A percentile compares a stretch with the other conserved stretches of the same genome.
Conservation (phyloP, 1,140 invertebrate genomes). For the Leptinotarsa defecta region DNA sequence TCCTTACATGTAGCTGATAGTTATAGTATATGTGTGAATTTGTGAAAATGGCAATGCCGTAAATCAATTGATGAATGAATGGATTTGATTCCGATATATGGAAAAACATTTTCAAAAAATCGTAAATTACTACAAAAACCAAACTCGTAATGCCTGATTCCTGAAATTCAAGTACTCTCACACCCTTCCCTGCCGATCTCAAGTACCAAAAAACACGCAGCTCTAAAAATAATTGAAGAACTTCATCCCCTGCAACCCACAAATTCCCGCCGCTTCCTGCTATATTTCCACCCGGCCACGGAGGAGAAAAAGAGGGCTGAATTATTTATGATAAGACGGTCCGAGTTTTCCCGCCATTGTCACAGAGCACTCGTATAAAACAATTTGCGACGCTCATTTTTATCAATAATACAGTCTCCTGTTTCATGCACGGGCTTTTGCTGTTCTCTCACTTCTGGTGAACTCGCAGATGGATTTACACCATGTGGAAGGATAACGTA, state of each 20-base stretch:
- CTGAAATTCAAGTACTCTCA: too few species aligned
- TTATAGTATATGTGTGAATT: too few species aligned
- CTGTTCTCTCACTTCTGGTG: conserved; percentile 20
- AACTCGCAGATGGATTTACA: conserved; percentile 33
- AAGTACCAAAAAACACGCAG: too few species aligned
- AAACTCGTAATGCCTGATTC: too few species aligned
- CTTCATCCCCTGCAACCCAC: background rate
- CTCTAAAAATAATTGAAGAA: too few species aligned
- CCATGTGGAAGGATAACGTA: conserved; percentile 20
- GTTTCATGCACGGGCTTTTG: conserved; percentile 34
- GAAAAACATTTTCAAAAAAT: too few species aligned
- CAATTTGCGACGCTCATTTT: conserved; percentile 54
- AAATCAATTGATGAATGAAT: too few species aligned
- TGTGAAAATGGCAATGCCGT: too few species aligned
- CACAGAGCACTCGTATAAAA: conserved; percentile 53
- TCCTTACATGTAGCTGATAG: too few species aligned
- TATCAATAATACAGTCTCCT: conserved; percentile 54
- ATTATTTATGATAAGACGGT: conserved; percentile 52
- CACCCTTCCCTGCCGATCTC: too few species aligned
- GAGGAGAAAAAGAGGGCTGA: conserved; percentile 28
- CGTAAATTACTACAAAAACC: too few species aligned
- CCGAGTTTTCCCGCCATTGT: conserved; percentile 38
- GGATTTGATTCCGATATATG: too few species aligned
- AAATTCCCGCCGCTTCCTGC: background rate
- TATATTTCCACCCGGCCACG: background rate